These are phyloP conservation scores for Agrypnus murinus DNA, from an alignment of 2,888 invertebrate genomes.

Conservation along the genomic window DNA sequence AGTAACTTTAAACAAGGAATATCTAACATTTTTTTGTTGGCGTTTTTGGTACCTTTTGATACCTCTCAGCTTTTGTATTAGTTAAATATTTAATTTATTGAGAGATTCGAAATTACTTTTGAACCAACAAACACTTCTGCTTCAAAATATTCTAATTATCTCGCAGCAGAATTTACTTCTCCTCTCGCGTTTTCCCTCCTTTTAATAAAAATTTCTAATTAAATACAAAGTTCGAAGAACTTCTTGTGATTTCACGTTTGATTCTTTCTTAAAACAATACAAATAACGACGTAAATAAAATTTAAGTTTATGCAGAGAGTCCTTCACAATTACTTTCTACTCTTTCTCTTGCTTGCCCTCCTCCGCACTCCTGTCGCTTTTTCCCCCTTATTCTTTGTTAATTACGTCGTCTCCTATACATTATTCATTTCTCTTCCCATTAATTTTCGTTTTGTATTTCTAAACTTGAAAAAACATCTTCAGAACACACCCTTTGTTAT, in stretches of 20 bases:
- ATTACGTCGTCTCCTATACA: conserved; percentile 61
- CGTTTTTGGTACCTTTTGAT: too few relatives aligned
- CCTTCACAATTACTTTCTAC: conserved; percentile 42
- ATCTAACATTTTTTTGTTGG: too few relatives aligned
- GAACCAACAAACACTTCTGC: too few relatives aligned
- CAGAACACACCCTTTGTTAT: conserved; percentile 36
- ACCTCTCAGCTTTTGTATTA: too few relatives aligned
- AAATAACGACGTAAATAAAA: conserved; percentile 40
- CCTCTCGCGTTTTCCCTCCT: too few relatives aligned
- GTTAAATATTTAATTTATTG: too few relatives aligned
- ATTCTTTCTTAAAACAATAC: conserved; percentile 17
- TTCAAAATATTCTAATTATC: too few relatives aligned
- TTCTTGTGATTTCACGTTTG: not conserved
- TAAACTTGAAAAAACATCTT: conserved; percentile 39
- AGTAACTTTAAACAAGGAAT: too few relatives aligned
- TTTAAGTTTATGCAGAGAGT: conserved; percentile 34
- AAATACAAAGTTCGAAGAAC: too few relatives aligned
- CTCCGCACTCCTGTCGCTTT: conserved; percentile 52
- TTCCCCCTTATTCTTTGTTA: conserved; percentile 61
- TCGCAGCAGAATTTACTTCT: too few relatives aligned
- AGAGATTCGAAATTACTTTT: too few relatives aligned
- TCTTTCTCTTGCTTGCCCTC: conserved; percentile 42
- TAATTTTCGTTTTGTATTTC: conserved; percentile 63
- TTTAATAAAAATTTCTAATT: too few relatives aligned
- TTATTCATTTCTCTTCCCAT: conserved; percentile 64